phyloP scores from a whole-genome alignment of 2,797 vertebrate genomes.

The Botia kubotai region DNA sequence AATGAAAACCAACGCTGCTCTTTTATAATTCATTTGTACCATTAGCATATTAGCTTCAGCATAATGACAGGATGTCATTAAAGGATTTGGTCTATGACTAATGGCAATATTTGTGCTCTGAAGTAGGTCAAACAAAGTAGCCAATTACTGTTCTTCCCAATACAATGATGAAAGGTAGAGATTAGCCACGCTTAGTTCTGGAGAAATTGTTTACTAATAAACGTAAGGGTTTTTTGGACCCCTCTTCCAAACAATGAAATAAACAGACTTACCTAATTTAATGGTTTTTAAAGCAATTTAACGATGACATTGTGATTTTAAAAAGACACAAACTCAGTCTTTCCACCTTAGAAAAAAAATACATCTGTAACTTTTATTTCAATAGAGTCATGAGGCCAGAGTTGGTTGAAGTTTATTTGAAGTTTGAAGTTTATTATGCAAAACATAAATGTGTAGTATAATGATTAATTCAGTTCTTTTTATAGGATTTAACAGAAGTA shows the following conservation, averaged over 20 bases:
- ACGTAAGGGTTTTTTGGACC: slow-evolving; percentile 53
- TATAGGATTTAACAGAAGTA: too few relatives aligned
- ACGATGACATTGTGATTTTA: slow-evolving; percentile 21
- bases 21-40: slow-evolving; percentile 66
- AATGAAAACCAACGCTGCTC: slow-evolving; percentile 61
- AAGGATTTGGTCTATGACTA: slow-evolving; percentile 64
- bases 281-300: slow-evolving; percentile 48
- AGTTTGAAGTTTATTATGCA: too few relatives aligned
- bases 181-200: slow-evolving; percentile 52
- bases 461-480: too few relatives aligned
- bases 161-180: slow-evolving; percentile 55
- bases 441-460: too few relatives aligned
- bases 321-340: background rate
- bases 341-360: slow-evolving; percentile 22
- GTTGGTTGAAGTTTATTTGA: too few relatives aligned
- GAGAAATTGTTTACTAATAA: slow-evolving; percentile 62
- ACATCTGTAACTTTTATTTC: background rate
- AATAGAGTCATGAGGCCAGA: too few relatives aligned
- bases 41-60: slow-evolving; percentile 66
- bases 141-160: slow-evolving; percentile 48
- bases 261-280: slow-evolving; percentile 49
- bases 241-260: slow-evolving; percentile 49
- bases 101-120: slow-evolving; percentile 61
- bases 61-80: slow-evolving; percentile 67
- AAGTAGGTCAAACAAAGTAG: slow-evolving; percentile 58